These are phyloP conservation scores for Calephelis nemesis DNA, from an alignment of 1,140 invertebrate species.

Conservation along the genomic window DNA sequence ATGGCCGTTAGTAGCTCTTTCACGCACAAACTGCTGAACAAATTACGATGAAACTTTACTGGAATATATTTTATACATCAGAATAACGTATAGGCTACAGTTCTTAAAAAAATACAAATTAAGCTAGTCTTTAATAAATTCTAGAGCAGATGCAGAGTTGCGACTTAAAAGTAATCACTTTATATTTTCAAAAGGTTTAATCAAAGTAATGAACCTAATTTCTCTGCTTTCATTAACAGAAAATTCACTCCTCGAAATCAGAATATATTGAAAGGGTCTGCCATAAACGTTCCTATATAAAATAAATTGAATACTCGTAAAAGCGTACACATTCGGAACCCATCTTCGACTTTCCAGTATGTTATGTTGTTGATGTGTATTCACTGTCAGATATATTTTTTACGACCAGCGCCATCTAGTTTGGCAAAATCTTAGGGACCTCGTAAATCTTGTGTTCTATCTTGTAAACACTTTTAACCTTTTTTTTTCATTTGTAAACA, in stretches of 20 bases:
- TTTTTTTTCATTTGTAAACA: neutral
- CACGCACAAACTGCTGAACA: no score
- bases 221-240: conserved; percentile 5
- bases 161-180: no score
- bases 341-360: conserved; percentile 1
- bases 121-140: no score
- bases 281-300: conserved; percentile 1
- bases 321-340: conserved; percentile 1
- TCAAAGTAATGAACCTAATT: conserved; percentile 22
- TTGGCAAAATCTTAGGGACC: neutral
- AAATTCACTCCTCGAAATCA: conserved; percentile 3
- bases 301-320: conserved; percentile 15
- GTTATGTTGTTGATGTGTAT: conserved; percentile 16
- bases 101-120: no score
- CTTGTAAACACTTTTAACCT: neutral
- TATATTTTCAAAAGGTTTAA: neutral
- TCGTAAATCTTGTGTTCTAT: conserved; percentile 6
- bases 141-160: no score
- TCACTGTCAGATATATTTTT: neutral
- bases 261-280: conserved; percentile 5
- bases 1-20: no score
- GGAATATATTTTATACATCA: no score
- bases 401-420: conserved; percentile 5
- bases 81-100: no score
- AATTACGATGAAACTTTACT: no score